Conservation (phyloP, 1,140 invertebrate genomes). For the Lepidurus packardi region DNA sequence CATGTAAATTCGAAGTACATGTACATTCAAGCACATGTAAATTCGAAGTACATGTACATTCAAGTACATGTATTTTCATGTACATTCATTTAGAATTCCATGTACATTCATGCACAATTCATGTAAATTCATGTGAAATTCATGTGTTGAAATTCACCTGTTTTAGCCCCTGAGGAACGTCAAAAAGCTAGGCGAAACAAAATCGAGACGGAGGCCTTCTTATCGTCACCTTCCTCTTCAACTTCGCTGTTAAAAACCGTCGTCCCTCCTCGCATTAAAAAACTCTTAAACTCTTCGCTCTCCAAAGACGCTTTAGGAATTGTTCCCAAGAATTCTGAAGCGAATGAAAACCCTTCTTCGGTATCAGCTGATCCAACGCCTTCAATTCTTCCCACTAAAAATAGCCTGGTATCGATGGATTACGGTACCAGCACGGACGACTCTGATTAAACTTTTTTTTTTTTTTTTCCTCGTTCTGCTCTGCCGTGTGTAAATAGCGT, state of each 20-base stretch:
- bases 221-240: background rate
- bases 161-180: background rate
- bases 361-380: background rate
- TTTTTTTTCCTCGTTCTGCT: background rate
- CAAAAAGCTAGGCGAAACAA: background rate
- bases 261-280: background rate
- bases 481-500: background rate
- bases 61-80: too few relatives aligned
- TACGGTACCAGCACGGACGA: slow-evolving; percentile 9
- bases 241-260: background rate
- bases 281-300: background rate
- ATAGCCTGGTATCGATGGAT: background rate
- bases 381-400: background rate
- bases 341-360: background rate
- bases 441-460: background rate
- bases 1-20: too few relatives aligned
- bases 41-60: too few relatives aligned
- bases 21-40: too few relatives aligned
- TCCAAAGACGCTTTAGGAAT: background rate
- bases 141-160: too few relatives aligned
- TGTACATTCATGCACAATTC: too few relatives aligned
- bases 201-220: background rate
- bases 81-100: too few relatives aligned
- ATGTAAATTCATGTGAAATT: too few relatives aligned
- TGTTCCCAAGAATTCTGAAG: background rate